Evolutionary conservation across 2,888 invertebrate species (phyloP).

Genomic region (Caenorhabditis imperialis): DNA sequence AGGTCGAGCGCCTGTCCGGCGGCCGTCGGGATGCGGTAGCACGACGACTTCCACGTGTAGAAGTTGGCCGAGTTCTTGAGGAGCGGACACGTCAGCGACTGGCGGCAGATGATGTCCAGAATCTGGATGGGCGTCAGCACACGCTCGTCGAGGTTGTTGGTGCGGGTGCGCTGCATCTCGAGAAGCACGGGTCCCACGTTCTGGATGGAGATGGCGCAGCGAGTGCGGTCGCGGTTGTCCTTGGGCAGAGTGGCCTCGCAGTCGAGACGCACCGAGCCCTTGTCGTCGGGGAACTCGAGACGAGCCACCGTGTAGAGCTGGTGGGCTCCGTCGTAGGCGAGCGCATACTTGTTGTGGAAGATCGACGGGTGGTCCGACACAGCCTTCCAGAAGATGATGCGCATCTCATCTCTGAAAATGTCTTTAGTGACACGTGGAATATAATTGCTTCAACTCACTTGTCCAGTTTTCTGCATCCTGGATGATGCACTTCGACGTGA

Average conservation of each 20-base stretch:
- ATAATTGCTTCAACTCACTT: conserved; percentile 41
- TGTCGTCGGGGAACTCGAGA: conserved; percentile 67
- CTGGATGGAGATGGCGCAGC: conserved; percentile 66
- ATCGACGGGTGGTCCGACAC: conserved; percentile 64
- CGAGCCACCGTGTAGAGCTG: conserved; percentile 67
- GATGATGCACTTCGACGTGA: conserved; percentile 74
- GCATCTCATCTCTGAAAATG: conserved; percentile 71
- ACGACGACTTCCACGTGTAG: conserved; percentile 74
- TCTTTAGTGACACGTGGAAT: neutral
- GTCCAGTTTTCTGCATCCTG: conserved; percentile 71
- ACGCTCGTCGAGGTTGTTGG: conserved; percentile 70
- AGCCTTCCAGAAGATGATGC: conserved; percentile 74
- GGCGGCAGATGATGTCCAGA: conserved; percentile 74
- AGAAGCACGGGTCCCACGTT: conserved; percentile 71
- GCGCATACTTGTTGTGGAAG: conserved; percentile 70
- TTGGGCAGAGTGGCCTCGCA: conserved; percentile 65
- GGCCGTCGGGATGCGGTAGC: conserved; percentile 63
- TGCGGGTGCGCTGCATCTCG: conserved; percentile 66
- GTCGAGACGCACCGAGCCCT: conserved; percentile 64
- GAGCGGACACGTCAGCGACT: conserved; percentile 73
- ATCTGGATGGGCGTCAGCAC: conserved; percentile 79
- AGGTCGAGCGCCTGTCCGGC: conserved; percentile 67
- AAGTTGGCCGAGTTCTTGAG: conserved; percentile 69
- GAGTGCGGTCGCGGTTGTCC: conserved; percentile 67
- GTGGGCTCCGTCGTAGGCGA: conserved; percentile 75